Evolutionary conservation across 2,888 invertebrate genomes (phyloP).

Genomic region (Scaptomyza flava): DNA sequence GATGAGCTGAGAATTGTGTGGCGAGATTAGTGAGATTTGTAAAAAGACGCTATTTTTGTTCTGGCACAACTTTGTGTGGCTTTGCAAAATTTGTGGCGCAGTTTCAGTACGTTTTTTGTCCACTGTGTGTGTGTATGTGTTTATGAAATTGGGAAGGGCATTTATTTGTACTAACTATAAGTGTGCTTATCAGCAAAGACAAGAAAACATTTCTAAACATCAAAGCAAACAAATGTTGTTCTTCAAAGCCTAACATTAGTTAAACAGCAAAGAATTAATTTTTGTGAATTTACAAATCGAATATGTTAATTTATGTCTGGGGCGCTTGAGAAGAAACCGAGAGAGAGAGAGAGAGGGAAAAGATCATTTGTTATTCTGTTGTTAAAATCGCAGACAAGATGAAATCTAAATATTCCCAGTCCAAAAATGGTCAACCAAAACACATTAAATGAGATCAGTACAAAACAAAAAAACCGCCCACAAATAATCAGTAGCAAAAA

Average conservation of each 20-base stretch:
- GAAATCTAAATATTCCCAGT: constrained; percentile 12
- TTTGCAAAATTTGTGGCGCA: constrained; percentile 70
- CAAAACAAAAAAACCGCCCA: constrained; percentile 13
- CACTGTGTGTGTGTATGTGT: constrained; percentile 32
- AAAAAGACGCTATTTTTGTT: constrained; percentile 40
- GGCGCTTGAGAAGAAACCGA: no score
- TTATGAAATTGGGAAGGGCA: constrained; percentile 22
- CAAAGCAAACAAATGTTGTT: background rate
- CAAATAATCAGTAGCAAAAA: constrained; percentile 6
- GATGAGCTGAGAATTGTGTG: constrained; percentile 25
- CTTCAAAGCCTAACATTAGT: background rate
- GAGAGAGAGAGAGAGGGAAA: no score
- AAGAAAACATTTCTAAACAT: background rate
- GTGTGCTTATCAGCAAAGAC: constrained; percentile 32
- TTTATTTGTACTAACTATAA: constrained; percentile 2
- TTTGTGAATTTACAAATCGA: no score
- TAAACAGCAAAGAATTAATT: background rate
- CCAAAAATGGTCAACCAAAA: constrained; percentile 5
- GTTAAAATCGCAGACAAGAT: background rate
- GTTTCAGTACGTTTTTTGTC: constrained; percentile 59
- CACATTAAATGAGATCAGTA: constrained; percentile 7
- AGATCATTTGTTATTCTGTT: no score
- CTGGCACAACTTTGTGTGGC: constrained; percentile 49
- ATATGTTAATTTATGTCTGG: background rate
- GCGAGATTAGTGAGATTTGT: constrained; percentile 13